Percentiles rank a stretch among this genome's conserved stretches.
phyloP scores from a whole-genome alignment of 2,113 vertebrate genomes.

The Cryptomyrus ogoouensis region DNA sequence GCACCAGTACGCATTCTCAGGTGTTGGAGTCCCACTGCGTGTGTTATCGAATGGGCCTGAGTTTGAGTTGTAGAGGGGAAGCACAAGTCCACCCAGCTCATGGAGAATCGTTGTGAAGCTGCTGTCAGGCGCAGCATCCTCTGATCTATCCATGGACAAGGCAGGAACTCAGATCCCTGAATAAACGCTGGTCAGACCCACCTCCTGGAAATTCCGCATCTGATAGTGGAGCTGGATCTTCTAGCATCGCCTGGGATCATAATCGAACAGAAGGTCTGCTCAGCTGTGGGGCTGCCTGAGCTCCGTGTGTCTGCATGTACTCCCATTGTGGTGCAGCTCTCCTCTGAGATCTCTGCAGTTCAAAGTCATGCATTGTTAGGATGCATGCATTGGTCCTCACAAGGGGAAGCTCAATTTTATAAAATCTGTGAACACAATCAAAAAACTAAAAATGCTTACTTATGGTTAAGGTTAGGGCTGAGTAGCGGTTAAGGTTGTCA shows the following conservation, averaged over 20 bases:
- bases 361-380: not conserved
- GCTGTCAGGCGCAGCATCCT: not conserved
- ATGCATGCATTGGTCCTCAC: too few species aligned
- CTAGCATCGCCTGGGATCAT: not conserved
- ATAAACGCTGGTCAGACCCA: not conserved
- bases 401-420: not conserved
- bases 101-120: not conserved
- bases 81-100: not conserved
- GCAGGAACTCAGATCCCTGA: not conserved
- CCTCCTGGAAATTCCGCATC: not conserved
- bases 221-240: not conserved
- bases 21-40: not conserved
- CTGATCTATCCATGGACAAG: not conserved
- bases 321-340: not conserved
- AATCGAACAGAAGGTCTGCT: not conserved
- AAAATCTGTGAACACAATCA: not conserved
- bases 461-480: not conserved
- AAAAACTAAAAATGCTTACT: not conserved
- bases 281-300: not conserved
- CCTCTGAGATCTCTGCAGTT: not conserved
- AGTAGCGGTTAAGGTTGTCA: not conserved
- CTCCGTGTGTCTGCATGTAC: not conserved
- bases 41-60: not conserved
- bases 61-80: not conserved
- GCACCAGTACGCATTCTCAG: not conserved